Evolutionary conservation across 1,140 invertebrate species (phyloP).

Genomic region (Drosophila lacertosa): DNA sequence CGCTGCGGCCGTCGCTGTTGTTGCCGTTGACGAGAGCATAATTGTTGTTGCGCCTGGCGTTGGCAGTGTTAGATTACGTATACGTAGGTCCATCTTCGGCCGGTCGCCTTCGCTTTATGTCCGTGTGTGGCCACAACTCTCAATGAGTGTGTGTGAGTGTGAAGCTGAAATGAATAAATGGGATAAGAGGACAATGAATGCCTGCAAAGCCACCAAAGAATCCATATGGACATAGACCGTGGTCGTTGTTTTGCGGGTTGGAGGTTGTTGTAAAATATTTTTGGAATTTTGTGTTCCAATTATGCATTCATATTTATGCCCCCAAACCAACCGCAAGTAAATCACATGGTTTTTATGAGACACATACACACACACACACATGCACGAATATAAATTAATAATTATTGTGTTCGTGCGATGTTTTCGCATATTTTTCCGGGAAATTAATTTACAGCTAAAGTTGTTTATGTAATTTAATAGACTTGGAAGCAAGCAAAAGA

Average conservation of each 20-base stretch:
- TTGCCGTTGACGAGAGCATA: slow-evolving; percentile 72
- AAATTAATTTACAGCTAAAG: slow-evolving; percentile 53
- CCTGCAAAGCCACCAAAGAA: slow-evolving; percentile 46
- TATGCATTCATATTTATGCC: slow-evolving; percentile 72
- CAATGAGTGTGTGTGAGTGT: slow-evolving; percentile 17
- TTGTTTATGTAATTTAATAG: slow-evolving; percentile 33
- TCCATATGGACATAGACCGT: slow-evolving; percentile 27
- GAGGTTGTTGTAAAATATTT: slow-evolving; percentile 70
- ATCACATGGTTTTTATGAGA: slow-evolving; percentile 42
- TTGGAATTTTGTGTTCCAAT: slow-evolving; percentile 79
- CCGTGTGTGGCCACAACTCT: slow-evolving; percentile 5
- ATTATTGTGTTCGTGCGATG: slow-evolving; percentile 55
- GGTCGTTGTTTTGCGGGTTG: not conserved
- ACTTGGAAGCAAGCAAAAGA: not conserved
- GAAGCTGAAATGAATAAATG: slow-evolving; percentile 47
- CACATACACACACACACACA: slow-evolving; percentile 31
- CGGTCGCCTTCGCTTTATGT: slow-evolving; percentile 38
- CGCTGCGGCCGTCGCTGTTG: slow-evolving; percentile 48
- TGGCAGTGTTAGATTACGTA: slow-evolving; percentile 80
- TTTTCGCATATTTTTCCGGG: slow-evolving; percentile 48
- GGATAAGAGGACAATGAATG: slow-evolving; percentile 54
- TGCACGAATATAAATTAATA: slow-evolving; percentile 62
- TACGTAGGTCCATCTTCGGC: slow-evolving; percentile 67
- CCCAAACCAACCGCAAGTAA: slow-evolving; percentile 18
- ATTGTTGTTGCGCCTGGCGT: slow-evolving; percentile 76